Percentiles rank a stretch among this genome's conserved stretches.
Conservation (phyloP, 2,113 vertebrate species). For the Empidonax traillii region DNA sequence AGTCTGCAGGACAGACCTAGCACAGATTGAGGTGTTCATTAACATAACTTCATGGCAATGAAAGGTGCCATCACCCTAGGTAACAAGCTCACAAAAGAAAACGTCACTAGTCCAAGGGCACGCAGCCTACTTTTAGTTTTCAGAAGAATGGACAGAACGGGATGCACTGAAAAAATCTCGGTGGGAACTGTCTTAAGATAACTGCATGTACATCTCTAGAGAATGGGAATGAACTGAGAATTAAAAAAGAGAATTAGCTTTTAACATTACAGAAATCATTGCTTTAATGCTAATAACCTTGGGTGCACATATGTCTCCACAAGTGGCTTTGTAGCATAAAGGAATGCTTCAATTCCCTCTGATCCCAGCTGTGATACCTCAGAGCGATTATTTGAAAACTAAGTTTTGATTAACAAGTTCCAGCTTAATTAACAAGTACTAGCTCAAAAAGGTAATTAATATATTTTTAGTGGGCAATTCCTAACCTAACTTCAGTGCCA, state of each 20-base stretch:
- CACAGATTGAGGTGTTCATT: slow-evolving; percentile 35
- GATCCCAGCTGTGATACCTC: neutral
- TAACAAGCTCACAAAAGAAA: slow-evolving; percentile 20
- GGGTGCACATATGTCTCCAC: neutral
- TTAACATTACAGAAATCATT: neutral
- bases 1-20: neutral
- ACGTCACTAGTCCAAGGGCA: neutral
- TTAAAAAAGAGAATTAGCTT: neutral
- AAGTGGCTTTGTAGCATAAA: neutral
- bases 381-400: neutral
- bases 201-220: neutral
- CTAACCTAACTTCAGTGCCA: neutral
- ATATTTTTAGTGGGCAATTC: neutral
- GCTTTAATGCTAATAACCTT: neutral
- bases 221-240: neutral
- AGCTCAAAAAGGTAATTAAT: neutral
- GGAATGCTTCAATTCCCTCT: neutral
- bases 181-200: neutral
- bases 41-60: neutral
- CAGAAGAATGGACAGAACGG: neutral
- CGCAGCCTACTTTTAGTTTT: neutral
- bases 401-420: neutral
- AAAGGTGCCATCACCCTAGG: slow-evolving; percentile 37
- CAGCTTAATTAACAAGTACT: neutral
- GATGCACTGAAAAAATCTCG: neutral